A percentile compares a stretch with the other conserved stretches of the same genome.
Conservation (phyloP, 1,140 invertebrate genomes). For the Drosophila albomicans region DNA sequence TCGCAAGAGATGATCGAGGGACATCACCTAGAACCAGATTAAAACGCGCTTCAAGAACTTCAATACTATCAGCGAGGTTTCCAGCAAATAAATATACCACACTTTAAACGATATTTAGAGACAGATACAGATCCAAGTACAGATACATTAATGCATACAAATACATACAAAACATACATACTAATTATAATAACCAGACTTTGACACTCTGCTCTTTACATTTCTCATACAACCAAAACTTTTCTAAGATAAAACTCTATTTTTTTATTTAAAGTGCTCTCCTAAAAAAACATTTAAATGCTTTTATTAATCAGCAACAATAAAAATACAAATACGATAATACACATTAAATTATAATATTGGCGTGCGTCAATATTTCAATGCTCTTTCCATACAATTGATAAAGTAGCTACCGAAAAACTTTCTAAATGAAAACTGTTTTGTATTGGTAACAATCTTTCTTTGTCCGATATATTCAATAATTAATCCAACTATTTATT, state of each 20-base stretch:
- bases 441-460: no score
- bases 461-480: no score
- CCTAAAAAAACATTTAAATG: conserved; percentile 52
- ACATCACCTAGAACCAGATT: conserved; percentile 32
- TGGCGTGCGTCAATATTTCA: conserved; percentile 40
- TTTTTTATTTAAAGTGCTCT: conserved; percentile 61
- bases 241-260: conserved; percentile 65
- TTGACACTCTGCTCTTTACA: conserved; percentile 52
- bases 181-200: conserved; percentile 49
- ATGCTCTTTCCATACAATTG: conserved; percentile 37
- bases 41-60: conserved; percentile 51
- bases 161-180: conserved; percentile 14
- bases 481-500: no score
- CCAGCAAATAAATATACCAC: conserved; percentile 70
- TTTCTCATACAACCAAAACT: conserved; percentile 50
- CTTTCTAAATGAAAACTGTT: no score
- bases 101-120: conserved; percentile 54
- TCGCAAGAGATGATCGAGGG: neutral
- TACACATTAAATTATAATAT: conserved; percentile 16
- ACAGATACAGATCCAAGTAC: conserved; percentile 30
- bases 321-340: conserved; percentile 1
- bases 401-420: no score
- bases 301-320: conserved; percentile 58
- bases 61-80: conserved; percentile 78
- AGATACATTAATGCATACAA: conserved; percentile 11